phyloP scores from a whole-genome alignment of 2,113 vertebrate species.

The Brachyhypopomus gauderio region DNA sequence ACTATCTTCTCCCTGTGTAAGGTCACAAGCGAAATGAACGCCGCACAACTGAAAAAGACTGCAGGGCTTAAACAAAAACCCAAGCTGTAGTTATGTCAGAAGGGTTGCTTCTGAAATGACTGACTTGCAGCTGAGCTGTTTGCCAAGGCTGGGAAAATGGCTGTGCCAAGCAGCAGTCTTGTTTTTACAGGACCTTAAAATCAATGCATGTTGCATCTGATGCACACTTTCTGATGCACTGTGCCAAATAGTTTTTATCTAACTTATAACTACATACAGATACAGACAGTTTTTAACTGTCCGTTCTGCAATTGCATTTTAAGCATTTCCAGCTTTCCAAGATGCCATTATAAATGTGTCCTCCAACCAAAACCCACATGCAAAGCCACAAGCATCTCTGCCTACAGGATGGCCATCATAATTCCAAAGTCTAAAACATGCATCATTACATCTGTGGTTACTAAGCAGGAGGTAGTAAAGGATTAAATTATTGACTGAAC shows the following conservation, averaged over 20 bases:
- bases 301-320: not conserved
- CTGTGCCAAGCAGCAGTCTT: not conserved
- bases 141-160: not conserved
- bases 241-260: not conserved
- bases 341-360: constrained; percentile 2
- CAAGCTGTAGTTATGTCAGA: not conserved
- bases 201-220: not conserved
- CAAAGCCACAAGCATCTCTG: not conserved
- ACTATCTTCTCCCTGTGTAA: not conserved
- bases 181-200: not conserved
- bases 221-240: not conserved
- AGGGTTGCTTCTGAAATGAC: not conserved
- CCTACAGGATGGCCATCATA: too few relatives aligned
- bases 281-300: not conserved
- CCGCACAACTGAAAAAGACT: not conserved
- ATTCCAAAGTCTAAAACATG: too few relatives aligned
- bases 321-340: not conserved
- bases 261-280: not conserved
- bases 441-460: too few relatives aligned
- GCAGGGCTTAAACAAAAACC: not conserved
- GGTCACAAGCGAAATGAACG: not conserved
- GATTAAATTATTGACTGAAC: not conserved
- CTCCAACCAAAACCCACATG: not conserved
- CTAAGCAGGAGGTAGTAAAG: not conserved
- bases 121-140: not conserved